Evolutionary conservation across 2,888 invertebrate genomes (phyloP).

Genomic region (Eilema caniola): DNA sequence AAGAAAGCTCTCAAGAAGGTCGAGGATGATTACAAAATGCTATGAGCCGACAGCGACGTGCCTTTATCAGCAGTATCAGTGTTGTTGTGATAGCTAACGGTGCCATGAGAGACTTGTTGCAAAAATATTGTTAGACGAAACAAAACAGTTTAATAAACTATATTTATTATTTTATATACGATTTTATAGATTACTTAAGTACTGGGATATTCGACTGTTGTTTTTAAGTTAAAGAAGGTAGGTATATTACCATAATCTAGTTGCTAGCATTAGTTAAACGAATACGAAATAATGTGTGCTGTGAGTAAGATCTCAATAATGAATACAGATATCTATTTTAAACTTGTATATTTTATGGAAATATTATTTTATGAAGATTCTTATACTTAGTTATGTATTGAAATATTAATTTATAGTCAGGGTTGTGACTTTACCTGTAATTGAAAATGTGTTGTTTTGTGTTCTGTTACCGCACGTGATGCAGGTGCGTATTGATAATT

Average conservation of each 20-base stretch:
- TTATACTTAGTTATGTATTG: constrained; percentile 23
- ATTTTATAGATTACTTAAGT: constrained; percentile 48
- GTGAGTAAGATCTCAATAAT: constrained; percentile 80
- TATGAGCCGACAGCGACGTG: constrained; percentile 50
- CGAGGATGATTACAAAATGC: constrained; percentile 65
- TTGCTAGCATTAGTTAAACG: constrained; percentile 29
- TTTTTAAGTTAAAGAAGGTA: constrained; percentile 36
- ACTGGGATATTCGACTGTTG: constrained; percentile 49
- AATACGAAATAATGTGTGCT: constrained; percentile 66
- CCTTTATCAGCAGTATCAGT: constrained; percentile 37
- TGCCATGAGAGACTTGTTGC: constrained; percentile 62
- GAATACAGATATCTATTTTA: constrained; percentile 50
- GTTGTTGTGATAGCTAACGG: constrained; percentile 60
- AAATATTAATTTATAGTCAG: constrained; percentile 32
- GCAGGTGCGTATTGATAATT: constrained; percentile 20
- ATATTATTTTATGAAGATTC: constrained; percentile 16
- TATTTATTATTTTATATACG: constrained; percentile 23
- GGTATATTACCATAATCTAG: constrained; percentile 36
- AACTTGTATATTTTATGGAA: constrained; percentile 36
- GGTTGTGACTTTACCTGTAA: constrained; percentile 41
- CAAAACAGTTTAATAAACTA: constrained; percentile 34
- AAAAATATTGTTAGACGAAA: constrained; percentile 32
- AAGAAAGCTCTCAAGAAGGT: constrained; percentile 69
- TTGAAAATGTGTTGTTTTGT: constrained; percentile 34
- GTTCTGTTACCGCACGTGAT: constrained; percentile 37